phyloP scores from a whole-genome alignment of 2,113 vertebrate species.

The Ceyx margarethae region DNA sequence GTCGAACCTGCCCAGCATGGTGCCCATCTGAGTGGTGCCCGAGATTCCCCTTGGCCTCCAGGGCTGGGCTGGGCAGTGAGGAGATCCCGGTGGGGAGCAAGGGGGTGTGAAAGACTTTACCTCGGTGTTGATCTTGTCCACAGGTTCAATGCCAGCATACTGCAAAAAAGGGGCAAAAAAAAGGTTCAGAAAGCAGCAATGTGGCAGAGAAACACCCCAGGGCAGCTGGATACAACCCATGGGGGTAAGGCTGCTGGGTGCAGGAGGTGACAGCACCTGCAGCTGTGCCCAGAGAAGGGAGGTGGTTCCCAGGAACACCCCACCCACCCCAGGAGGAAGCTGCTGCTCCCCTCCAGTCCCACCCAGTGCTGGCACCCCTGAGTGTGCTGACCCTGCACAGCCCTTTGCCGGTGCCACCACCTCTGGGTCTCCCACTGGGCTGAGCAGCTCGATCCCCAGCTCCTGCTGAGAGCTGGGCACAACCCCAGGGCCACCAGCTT shows the following conservation, averaged over 20 bases:
- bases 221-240: rapidly evolving
- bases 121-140: conserved; percentile 85
- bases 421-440: rapidly evolving
- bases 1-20: rapidly evolving
- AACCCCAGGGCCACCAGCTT: background rate
- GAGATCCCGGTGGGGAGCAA: background rate
- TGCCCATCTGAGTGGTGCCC: background rate
- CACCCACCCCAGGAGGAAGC: background rate
- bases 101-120: conserved; percentile 22
- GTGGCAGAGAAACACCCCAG: background rate
- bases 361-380: background rate
- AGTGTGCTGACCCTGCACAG: rapidly evolving
- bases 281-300: background rate
- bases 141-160: conserved; percentile 86
- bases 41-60: background rate
- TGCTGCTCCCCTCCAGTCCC: background rate
- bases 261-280: background rate
- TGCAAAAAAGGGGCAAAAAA: conserved; percentile 19
- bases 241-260: background rate
- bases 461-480: background rate
- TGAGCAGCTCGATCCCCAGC: background rate
- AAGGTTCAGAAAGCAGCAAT: background rate
- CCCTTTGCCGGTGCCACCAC: background rate
- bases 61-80: background rate
- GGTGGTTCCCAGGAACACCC: background rate